Percentiles rank a stretch among this genome's conserved stretches.
Conservation (phyloP, 2,888 invertebrate genomes). For the Melieria crassipennis region DNA sequence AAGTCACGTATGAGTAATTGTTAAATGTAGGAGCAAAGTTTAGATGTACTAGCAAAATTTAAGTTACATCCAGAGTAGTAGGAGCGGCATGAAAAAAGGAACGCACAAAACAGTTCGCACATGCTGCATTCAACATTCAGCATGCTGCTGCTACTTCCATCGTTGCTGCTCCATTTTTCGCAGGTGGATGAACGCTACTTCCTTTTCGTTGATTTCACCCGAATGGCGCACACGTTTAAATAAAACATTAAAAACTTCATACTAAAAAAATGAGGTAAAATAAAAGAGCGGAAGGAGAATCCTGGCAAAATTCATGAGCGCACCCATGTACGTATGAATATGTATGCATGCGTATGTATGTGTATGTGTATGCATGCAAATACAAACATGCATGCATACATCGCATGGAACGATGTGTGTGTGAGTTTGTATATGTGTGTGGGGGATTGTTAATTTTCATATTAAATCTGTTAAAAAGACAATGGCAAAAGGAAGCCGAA, state of each 20-base stretch:
- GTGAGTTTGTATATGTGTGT: not conserved
- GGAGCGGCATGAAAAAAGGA: not conserved
- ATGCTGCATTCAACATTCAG: slow-evolving; percentile 1
- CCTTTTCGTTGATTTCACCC: not conserved
- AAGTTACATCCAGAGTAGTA: not conserved
- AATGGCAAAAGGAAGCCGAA: slow-evolving; percentile 40
- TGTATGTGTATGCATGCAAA: not conserved
- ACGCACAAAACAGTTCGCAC: not conserved
- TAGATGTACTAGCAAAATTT: not conserved
- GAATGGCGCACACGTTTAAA: not conserved
- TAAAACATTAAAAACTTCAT: slow-evolving; percentile 5
- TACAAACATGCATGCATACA: not conserved
- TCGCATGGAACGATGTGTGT: not conserved
- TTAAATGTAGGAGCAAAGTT: slow-evolving; percentile 27
- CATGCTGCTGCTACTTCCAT: not conserved
- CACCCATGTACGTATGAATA: not conserved
- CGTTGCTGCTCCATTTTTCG: slow-evolving; percentile 16
- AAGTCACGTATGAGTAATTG: slow-evolving; percentile 42
- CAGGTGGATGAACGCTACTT: slow-evolving; percentile 20
- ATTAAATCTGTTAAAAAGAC: slow-evolving; percentile 56
- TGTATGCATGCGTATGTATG: not conserved
- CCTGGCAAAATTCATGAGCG: not conserved
- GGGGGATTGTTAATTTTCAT: slow-evolving; percentile 52
- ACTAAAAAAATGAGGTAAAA: not conserved
- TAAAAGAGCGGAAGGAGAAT: not conserved